These are phyloP conservation scores for Nannospalax galili DNA, from an alignment of 2,113 vertebrate species.

Conservation along the genomic window DNA sequence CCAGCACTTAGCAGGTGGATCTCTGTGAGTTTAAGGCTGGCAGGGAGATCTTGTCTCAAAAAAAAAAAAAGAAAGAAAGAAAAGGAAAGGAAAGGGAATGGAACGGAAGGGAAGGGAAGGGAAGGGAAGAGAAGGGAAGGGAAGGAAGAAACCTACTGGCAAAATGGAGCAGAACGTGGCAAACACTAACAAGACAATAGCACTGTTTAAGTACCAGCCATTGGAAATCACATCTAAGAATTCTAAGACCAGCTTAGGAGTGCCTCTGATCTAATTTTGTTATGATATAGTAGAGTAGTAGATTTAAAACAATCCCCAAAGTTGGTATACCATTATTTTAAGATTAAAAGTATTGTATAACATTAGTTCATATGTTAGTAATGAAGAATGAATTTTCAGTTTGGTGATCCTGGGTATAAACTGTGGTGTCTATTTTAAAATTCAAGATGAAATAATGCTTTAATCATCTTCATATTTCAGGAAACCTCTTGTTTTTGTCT, in stretches of 20 bases:
- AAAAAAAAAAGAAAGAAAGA: too few relatives aligned
- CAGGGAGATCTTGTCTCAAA: too few relatives aligned
- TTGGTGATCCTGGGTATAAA: neutral
- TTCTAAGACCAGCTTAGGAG: neutral
- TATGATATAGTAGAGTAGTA: neutral
- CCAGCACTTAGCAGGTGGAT: too few relatives aligned
- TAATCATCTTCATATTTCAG: slow-evolving; percentile 42
- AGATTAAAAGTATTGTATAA: neutral
- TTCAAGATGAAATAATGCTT: slow-evolving; percentile 43
- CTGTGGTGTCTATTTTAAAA: neutral
- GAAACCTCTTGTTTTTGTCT: neutral
- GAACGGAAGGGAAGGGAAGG: too few relatives aligned
- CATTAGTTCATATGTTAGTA: neutral
- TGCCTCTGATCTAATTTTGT: neutral
- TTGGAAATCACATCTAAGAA: neutral
- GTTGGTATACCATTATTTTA: neutral
- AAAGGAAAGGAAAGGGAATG: too few relatives aligned
- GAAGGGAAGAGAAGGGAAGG: too few relatives aligned
- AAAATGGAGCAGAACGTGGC: slow-evolving; percentile 55
- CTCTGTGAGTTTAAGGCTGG: too few relatives aligned
- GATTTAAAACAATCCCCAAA: slow-evolving; percentile 32
- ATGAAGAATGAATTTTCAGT: neutral
- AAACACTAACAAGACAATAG: slow-evolving; percentile 11
- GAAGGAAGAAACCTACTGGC: slow-evolving; percentile 59
- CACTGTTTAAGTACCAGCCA: slow-evolving; percentile 21